These are phyloP conservation scores for Stegostoma tigrinum DNA, from an alignment of 2,113 vertebrate species.

Conservation along the genomic window DNA sequence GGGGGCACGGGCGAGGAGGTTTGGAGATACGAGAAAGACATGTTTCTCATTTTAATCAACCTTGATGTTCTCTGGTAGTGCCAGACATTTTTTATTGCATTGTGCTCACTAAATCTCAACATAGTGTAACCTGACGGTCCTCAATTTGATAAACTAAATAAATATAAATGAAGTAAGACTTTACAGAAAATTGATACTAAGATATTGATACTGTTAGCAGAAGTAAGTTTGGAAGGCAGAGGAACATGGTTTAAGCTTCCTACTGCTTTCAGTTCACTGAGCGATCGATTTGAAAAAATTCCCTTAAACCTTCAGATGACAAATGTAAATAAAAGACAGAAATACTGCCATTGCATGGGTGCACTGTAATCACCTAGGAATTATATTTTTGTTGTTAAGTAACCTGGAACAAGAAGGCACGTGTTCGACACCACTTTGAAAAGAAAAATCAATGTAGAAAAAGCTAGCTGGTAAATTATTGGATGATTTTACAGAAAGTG, in stretches of 20 bases:
- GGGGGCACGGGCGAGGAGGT: neutral
- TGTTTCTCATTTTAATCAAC: slow-evolving; percentile 8
- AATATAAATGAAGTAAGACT: slow-evolving; percentile 33
- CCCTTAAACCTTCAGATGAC: too few relatives aligned
- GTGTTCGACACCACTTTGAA: neutral
- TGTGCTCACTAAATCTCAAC: slow-evolving; percentile 10
- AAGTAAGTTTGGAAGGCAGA: neutral
- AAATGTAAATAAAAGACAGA: neutral
- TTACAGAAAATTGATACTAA: slow-evolving; percentile 15
- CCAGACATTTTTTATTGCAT: slow-evolving; percentile 35
- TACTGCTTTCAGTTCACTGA: slow-evolving; percentile 16
- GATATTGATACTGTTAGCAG: neutral
- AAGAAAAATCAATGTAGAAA: neutral
- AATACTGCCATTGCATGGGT: neutral
- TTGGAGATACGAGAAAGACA: neutral
- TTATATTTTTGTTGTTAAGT: neutral
- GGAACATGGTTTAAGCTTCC: neutral
- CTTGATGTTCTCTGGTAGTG: neutral
- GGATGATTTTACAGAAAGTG: slow-evolving; percentile 20
- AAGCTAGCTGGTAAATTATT: neutral
- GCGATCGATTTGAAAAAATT: neutral
- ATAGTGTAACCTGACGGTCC: slow-evolving; percentile 18
- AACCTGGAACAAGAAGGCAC: neutral
- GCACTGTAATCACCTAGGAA: neutral
- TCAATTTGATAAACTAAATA: slow-evolving; percentile 33